Conservation (phyloP, 2,888 invertebrate species). For the Taphrorychus bicolor region DNA sequence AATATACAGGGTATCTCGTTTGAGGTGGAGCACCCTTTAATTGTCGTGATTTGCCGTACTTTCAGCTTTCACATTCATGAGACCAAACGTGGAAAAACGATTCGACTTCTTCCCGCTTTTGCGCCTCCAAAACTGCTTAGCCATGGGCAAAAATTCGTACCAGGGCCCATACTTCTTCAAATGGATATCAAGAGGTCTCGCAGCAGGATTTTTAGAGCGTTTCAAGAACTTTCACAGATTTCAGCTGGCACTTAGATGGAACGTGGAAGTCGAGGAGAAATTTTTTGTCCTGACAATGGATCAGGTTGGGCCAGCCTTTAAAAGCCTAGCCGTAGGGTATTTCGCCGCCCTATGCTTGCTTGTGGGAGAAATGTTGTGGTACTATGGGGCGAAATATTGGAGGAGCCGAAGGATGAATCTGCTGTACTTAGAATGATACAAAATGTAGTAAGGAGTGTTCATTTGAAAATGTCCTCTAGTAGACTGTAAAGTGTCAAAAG, state of each 20-base stretch:
- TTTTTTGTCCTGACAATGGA: neutral
- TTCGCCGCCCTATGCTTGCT: neutral
- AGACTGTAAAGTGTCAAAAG: too few relatives aligned
- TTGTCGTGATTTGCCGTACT: too few relatives aligned
- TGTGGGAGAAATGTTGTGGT: neutral
- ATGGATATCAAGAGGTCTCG: constrained; percentile 4
- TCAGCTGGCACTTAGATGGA: constrained; percentile 1
- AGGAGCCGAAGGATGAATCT: too few relatives aligned
- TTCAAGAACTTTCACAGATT: neutral
- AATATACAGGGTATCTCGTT: too few relatives aligned
- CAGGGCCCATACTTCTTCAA: neutral
- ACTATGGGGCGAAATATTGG: neutral
- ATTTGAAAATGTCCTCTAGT: too few relatives aligned
- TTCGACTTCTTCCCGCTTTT: constrained; percentile 1
- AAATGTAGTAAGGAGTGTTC: too few relatives aligned
- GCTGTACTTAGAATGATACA: too few relatives aligned
- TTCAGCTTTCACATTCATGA: constrained; percentile 1
- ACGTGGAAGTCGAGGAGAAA: constrained; percentile 2
- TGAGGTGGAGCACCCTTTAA: too few relatives aligned
- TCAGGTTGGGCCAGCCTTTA: constrained; percentile 3
- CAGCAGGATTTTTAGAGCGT: constrained; percentile 9
- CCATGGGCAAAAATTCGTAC: constrained; percentile 10
- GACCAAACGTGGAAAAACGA: constrained; percentile 6
- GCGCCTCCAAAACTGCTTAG: neutral
- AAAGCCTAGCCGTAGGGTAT: neutral